Evolutionary conservation across 1,140 invertebrate species (phyloP), one percentile per base, ranked within the genome.

Genomic region (Drosophila obscura): DNA sequence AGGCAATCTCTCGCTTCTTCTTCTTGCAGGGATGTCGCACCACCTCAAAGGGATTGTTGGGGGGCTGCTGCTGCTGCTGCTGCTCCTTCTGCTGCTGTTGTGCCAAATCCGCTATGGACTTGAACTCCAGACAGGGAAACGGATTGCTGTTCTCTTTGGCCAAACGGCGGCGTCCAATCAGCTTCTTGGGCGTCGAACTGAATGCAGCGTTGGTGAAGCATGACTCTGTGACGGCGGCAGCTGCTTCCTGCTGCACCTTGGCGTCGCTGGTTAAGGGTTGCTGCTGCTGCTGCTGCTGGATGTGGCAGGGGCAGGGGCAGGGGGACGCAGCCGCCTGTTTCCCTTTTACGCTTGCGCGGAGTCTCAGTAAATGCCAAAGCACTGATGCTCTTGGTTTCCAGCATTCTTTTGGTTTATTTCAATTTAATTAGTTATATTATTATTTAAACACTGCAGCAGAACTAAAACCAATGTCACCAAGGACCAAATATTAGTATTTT

Each of bases 121-220:
- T 92, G 0, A 91, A 71, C 73, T 92, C 91, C 60, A 92, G 26
- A 2, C 84, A 62, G 9, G 87, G 71, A 58, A 83, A 77, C 2
- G 77, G 73, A 65, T 80, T 73, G 35, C 46, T 72, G 13, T 71
- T 74, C 39, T 80, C 75, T 39, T 82, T 90, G 44, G 55, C 31
- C 15, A 85, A 22, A 9, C 83, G 77, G 16, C 80, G 82, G 39
- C 81, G 81, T 13, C 65, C 84, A 8, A 77, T 55, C 4, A 84
- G 49, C 57, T 80, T 88, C 43, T 91, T 91, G 13, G 90, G 90
- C 51, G 90, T 91, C 22, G 90, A 91, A 50, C 90, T 91, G 24
- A 90, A 91, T 4, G 90, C 90, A 31, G 83, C 78, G 53, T 91
- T 91, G 31, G 83, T 90, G 69, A 91, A 91, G 62, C 90, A 84